phyloP scores from a whole-genome alignment of 2,797 vertebrate species.

The Pteropus rufus region DNA sequence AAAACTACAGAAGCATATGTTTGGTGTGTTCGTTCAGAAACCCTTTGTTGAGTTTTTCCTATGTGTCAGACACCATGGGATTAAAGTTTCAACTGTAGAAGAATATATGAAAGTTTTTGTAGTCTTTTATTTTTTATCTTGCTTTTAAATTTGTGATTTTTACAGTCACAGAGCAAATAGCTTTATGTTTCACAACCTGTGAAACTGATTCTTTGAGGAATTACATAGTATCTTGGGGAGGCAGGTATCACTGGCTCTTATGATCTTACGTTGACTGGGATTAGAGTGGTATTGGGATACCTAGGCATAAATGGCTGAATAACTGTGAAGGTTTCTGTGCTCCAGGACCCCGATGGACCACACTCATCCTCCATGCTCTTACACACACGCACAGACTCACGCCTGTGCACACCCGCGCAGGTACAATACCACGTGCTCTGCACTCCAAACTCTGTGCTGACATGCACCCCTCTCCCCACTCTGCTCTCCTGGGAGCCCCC shows the following conservation, averaged over 20 bases:
- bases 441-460: rapidly evolving
- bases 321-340: background rate
- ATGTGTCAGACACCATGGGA: background rate
- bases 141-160: background rate
- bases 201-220: background rate
- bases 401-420: background rate
- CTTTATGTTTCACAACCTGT: background rate
- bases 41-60: background rate
- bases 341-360: background rate
- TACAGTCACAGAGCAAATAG: background rate
- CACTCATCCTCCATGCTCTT: background rate
- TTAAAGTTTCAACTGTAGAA: background rate
- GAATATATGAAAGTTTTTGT: background rate
- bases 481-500: background rate
- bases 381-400: background rate
- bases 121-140: background rate
- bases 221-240: background rate
- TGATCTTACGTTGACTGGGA: background rate
- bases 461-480: too few species aligned
- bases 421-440: background rate
- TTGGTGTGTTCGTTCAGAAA: background rate
- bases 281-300: background rate
- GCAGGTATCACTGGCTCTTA: background rate
- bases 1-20: background rate
- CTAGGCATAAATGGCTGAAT: background rate